Evolutionary conservation across 2,888 invertebrate species (phyloP), one percentile per base, ranked within the genome.

Genomic region (Drosophila crucigera): DNA sequence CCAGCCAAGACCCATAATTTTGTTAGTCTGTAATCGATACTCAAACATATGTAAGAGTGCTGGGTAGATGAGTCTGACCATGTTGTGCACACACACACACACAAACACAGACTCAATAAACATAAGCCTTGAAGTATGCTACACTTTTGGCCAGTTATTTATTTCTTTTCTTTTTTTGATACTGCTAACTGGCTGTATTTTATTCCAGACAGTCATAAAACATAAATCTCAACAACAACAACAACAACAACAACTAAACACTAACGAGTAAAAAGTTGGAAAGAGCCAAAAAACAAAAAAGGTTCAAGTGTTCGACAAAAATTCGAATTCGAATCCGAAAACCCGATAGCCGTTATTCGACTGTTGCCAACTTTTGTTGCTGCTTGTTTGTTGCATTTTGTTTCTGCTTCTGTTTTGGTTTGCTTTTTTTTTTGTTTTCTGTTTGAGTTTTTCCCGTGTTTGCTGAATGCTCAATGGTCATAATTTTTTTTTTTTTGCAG

Each of bases 401-500:
- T 50, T 50, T 25, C 39, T 41, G 60, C 52, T 72, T 22, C 58
- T 53, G 41, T 64, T 64, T 65, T 58, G 49, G 39, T 49, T 43
- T 50, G 31, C 30, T 1, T 30, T 30, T 30, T 7, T 30, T 30
- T 30, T 30, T 28, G 28, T 53, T 43, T 47, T 60, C 11, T 49
- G 22, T 72, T 62, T 68, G 68, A 68, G 68, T 68, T 80, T 70
- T 80, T 53, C 50, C 37, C 37, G 63, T 82, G 73, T 86, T 84
- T 78, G 69, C 82, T 60, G 68, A 68, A 74, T 75, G 68, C 76
- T 86, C 75, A 78, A 84, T 82, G 68, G 80, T 68, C 84, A 82
- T 84, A 86, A 80, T 82, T n/a, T 37, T 55, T 28, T 25, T 25
- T 16, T n/a, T 25, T 19, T 37, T 22, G 11, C 9, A 62, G 64